Base-by-base conservation (phyloP, 2,113 vertebrate species). In the Callithrix jacchus region DNA sequence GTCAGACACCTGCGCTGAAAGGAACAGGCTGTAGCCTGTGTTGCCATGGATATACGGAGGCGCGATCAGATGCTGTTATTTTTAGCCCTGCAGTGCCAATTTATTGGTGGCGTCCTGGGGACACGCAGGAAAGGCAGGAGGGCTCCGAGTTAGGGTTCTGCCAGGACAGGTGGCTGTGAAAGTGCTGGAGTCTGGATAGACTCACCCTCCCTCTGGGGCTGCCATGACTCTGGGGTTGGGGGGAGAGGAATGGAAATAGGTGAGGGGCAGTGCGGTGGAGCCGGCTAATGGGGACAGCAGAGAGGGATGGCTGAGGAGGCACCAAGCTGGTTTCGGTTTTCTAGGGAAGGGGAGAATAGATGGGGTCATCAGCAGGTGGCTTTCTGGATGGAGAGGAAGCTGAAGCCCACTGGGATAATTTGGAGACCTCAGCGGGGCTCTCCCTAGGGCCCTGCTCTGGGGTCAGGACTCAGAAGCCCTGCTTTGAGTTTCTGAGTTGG, bases 31-130 rank as follows among this genome's bases (percentile, higher is more conserved):
- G 97, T 95, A 94, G 96, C 96, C 93, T 40, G 97, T 71, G 98
- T 98, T 98, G 98, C 98, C 98, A 98, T 98, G 98, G 98, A 98
- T 98, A 98, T 98, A 97, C 21, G 54, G 97, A 97, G 98, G 97
- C 93, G 49, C 56, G 70, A 95, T 98, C 82, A 97, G 98, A 97
- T 87, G 97, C n/a, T 58, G 98, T 98, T 98, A 98, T 98, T 98
- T 98, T 99, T 98, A 98, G 98, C 95, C 32, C 6, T 32, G 90
- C 9, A 7, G 98, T 95, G 96, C 97, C 98, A 97, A 98, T 98
- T 98, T 98, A 98, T 98, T 98, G 98, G 98, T 49, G 89, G 56
- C 6, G 14, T 98, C 97, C 97, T 95, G 97, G 98, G 37, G 88
- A 97, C 96, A 96, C 17, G 2, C 17, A 94, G 92, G 97, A 90